Percentiles rank a stretch among this genome's conserved stretches.
These are phyloP conservation scores for Diorhabda elongata DNA, from an alignment of 1,140 invertebrate genomes.

Conservation along the genomic window DNA sequence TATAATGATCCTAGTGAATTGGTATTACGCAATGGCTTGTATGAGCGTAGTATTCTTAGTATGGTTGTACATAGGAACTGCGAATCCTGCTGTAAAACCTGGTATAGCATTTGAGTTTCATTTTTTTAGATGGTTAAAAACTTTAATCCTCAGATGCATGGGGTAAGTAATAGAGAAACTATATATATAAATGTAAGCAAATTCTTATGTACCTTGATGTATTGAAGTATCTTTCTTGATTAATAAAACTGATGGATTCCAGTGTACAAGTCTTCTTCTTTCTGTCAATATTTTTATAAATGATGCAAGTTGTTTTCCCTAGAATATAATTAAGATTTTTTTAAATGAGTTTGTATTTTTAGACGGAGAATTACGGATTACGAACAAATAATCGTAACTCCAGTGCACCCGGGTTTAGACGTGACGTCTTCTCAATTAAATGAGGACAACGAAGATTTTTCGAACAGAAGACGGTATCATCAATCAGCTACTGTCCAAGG, in stretches of 20 bases:
- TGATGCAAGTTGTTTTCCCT: too few species aligned
- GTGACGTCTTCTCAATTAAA: slow-evolving; percentile 82
- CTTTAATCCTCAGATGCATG: slow-evolving; percentile 66
- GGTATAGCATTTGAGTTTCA: slow-evolving; percentile 85
- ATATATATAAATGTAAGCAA: background rate
- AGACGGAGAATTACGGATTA: slow-evolving; percentile 74
- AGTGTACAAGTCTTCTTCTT: background rate
- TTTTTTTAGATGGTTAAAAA: slow-evolving; percentile 80
- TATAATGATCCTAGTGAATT: slow-evolving; percentile 91
- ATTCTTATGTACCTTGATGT: background rate
- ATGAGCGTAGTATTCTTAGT: slow-evolving; percentile 76
- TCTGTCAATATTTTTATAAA: background rate
- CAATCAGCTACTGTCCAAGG: slow-evolving; percentile 80
- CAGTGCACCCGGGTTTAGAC: slow-evolving; percentile 75
- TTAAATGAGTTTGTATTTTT: slow-evolving; percentile 28
- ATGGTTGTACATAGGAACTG: slow-evolving; percentile 90
- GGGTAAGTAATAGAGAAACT: slow-evolving; percentile 58
- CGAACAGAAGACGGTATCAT: slow-evolving; percentile 84
- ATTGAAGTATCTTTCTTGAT: background rate
- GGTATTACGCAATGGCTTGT: slow-evolving; percentile 83
- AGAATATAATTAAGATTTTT: too few species aligned
- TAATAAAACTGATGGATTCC: too few species aligned
- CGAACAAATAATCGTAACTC: slow-evolving; percentile 87
- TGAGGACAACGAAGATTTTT: slow-evolving; percentile 93
- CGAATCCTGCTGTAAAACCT: slow-evolving; percentile 90